Percentiles rank a stretch among this genome's conserved stretches.
These are phyloP conservation scores for Hymenochirus boettgeri DNA, from an alignment of 2,113 vertebrate genomes.

Conservation along the genomic window DNA sequence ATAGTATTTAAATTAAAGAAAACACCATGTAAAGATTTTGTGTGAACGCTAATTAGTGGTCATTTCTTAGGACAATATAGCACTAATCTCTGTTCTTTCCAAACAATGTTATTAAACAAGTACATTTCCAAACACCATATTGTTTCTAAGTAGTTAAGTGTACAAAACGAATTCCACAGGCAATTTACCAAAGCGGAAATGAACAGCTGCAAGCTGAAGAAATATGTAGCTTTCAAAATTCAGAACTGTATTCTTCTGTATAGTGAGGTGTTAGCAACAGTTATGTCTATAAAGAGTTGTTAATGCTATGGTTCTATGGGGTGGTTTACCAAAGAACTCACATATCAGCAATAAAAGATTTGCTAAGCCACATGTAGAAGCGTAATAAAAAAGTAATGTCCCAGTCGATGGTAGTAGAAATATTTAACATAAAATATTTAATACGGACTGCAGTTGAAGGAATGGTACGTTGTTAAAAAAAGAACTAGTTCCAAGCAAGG, in stretches of 20 bases:
- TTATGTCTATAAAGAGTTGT: conserved; percentile 38
- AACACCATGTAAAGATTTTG: too few relatives aligned
- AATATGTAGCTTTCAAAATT: conserved; percentile 39
- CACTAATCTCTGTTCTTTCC: too few relatives aligned
- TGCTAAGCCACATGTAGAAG: conserved; percentile 39
- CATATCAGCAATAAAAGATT: conserved; percentile 42
- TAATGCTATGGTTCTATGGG: conserved; percentile 41
- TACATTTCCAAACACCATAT: too few relatives aligned
- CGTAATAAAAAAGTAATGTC: conserved; percentile 34
- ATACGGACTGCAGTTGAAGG: too few relatives aligned
- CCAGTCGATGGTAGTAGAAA: conserved; percentile 18
- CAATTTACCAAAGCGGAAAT: conserved; percentile 35
- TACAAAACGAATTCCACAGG: conserved; percentile 31
- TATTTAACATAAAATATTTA: too few relatives aligned
- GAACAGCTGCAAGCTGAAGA: conserved; percentile 33
- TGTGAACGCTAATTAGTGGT: too few relatives aligned
- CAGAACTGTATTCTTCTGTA: conserved; percentile 33
- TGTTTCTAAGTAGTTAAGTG: conserved; percentile 29
- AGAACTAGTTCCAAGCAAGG: too few relatives aligned
- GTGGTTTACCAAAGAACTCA: conserved; percentile 43
- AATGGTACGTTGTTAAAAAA: too few relatives aligned
- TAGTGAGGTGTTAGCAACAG: conserved; percentile 38
- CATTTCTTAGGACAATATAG: too few relatives aligned
- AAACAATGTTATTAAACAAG: too few relatives aligned
- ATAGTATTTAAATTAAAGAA: too few relatives aligned